Evolutionary conservation across 2,113 vertebrate species (phyloP).

Genomic region (Thalassarche chlororhynchos): DNA sequence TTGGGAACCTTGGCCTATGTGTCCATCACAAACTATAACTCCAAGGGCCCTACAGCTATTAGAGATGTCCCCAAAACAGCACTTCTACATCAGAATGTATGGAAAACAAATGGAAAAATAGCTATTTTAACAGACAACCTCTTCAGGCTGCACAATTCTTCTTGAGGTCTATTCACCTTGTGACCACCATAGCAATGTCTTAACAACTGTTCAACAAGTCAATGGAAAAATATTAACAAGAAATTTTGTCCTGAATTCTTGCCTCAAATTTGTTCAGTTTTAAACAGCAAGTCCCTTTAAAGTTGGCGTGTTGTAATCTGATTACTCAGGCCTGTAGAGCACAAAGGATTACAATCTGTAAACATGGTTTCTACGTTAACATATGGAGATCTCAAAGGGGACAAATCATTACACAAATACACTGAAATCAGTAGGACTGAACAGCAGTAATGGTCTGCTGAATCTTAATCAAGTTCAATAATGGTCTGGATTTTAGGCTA

Average conservation of each 20-base stretch:
- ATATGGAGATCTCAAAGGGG: not conserved
- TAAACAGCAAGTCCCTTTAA: not conserved
- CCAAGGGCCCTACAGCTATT: not conserved
- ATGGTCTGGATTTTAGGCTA: not conserved
- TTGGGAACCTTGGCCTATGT: not conserved
- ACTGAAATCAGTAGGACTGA: not conserved
- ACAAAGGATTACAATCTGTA: constrained; percentile 20
- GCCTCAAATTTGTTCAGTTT: not conserved
- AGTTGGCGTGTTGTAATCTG: not conserved
- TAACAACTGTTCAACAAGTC: not conserved
- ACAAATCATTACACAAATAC: not conserved
- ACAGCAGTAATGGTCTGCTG: not conserved
- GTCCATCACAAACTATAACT: not conserved
- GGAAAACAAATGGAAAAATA: not conserved
- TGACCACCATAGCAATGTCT: not conserved
- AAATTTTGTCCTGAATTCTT: not conserved
- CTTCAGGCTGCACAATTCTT: not conserved
- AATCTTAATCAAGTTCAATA: not conserved
- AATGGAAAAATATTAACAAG: not conserved
- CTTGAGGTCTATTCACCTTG: not conserved
- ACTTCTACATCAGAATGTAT: not conserved
- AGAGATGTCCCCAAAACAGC: not conserved
- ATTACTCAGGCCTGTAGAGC: not conserved
- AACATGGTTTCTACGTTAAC: constrained; percentile 3
- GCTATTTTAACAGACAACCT: not conserved